Base-by-base conservation (phyloP, 2,797 vertebrate genomes). In the Melanitta fusca region DNA sequence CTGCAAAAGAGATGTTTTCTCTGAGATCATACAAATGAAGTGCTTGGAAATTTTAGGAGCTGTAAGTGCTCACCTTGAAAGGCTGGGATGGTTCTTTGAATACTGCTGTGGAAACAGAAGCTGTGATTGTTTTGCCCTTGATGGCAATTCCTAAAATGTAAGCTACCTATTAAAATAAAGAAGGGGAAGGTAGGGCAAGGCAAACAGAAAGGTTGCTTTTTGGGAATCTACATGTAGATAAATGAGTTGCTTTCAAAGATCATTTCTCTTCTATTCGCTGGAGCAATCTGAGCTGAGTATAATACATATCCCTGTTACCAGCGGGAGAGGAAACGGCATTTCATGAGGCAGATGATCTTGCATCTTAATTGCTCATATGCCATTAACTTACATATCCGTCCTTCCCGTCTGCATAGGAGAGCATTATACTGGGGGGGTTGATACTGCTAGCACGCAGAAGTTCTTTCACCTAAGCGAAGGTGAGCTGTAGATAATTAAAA, bases 311-410 rank as follows among this genome's bases (percentile, higher is more conserved):
- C 43, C 58, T 87, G 17, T 58, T 80, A 60, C 16, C 39, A 80
- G 25, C 32, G 62, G 53, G 86, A 87, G 36, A 64, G 17, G 72
- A 91, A 87, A 77, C 80, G 57, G 9, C 56, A 66, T 85, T 88
- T 74, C 36, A 19, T 2, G 39, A 82, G 14, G 68, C 15, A 79
- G 68, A 64, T 62, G 28, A 93, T 74, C 90, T 91, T 84, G 30
- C 47, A 74, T 93, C 82, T 94, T 80, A 86, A 82, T 84, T 94
- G 60, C 57, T 80, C n/a, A 30, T 71, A 82, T 32, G 3, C 58
- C 34, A 73, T 75, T 93, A 84, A 73, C 56, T 88, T 60, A 81
- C 20, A 15, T 28, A 83, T 80, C 56, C 57, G 45, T 64, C 78
- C 78, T 85, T 82, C 60, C 79, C 74, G 49, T n/a, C 66, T 70